A percentile compares a stretch with the other conserved stretches of the same genome.
Evolutionary conservation across 2,113 vertebrate species (phyloP).

Genomic region (Pagrus major): DNA sequence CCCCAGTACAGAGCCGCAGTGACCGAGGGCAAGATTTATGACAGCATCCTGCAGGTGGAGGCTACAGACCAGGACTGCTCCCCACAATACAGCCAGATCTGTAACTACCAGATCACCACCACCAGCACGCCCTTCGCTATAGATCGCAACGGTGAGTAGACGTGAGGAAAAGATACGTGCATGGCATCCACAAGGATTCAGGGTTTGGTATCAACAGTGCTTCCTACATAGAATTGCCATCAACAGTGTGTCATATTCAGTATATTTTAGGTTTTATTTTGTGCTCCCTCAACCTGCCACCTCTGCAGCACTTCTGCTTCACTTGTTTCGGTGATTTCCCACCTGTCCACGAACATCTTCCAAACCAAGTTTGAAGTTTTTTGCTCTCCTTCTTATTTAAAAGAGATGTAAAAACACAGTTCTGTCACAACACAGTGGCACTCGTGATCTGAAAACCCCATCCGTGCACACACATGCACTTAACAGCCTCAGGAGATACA

Average conservation of each 20-base stretch:
- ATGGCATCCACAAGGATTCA: not conserved
- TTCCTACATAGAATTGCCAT: not conserved
- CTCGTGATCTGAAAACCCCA: not conserved
- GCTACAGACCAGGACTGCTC: conserved; percentile 96
- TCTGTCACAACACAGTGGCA: not conserved
- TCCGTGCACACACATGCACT: not conserved
- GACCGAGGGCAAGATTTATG: conserved; percentile 95
- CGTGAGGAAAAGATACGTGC: not conserved
- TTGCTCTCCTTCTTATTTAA: not conserved
- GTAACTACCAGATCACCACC: conserved; percentile 95
- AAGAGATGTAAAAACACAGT: not conserved
- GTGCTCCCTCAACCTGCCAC: not conserved
- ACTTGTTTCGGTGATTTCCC: conserved; percentile 23
- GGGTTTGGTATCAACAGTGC: not conserved
- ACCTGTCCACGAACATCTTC: not conserved
- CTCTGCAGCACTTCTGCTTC: not conserved
- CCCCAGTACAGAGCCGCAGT: conserved; percentile 88
- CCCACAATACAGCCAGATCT: conserved; percentile 97
- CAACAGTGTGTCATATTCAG: not conserved
- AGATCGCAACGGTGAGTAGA: conserved; percentile 94
- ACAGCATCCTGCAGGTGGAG: conserved; percentile 97
- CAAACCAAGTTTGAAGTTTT: not conserved
- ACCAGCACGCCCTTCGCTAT: conserved; percentile 93
- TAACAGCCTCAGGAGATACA: not conserved
- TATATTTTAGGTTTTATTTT: not conserved